Percentiles rank a stretch among this genome's conserved stretches.
phyloP scores from a whole-genome alignment of 2,888 invertebrate species.

The Xestia xanthographa region DNA sequence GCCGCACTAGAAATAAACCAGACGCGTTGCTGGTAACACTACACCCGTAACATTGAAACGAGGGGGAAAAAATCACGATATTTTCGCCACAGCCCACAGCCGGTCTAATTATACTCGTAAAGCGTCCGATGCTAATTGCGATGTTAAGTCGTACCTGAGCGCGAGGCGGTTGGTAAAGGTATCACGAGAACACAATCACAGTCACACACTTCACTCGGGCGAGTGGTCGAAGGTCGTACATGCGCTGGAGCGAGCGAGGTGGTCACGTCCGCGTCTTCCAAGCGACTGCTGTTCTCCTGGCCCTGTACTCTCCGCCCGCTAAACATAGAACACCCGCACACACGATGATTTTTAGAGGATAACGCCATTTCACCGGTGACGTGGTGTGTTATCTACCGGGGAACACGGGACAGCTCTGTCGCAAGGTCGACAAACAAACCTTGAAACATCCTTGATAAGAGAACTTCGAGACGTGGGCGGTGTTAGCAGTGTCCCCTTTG shows the following conservation, averaged over 20 bases:
- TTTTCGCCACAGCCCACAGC: conserved; percentile 71
- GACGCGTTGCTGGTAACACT: conserved; percentile 86
- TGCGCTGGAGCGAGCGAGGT: conserved; percentile 87
- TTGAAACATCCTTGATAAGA: conserved; percentile 68
- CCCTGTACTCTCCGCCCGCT: conserved; percentile 77
- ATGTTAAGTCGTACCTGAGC: conserved; percentile 73
- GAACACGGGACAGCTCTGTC: conserved; percentile 67
- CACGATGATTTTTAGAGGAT: conserved; percentile 76
- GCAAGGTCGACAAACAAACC: conserved; percentile 87
- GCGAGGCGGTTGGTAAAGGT: conserved; percentile 70
- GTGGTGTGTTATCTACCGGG: conserved; percentile 67
- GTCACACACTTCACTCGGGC: conserved; percentile 89
- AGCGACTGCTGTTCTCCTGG: conserved; percentile 84
- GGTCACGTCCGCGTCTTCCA: conserved; percentile 88
- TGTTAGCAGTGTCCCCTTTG: conserved; percentile 17
- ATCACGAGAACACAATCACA: conserved; percentile 86
- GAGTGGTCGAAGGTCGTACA: conserved; percentile 87
- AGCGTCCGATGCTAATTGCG: conserved; percentile 68
- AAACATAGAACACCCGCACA: conserved; percentile 81
- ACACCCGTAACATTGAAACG: conserved; percentile 85
- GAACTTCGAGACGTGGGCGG: conserved; percentile 53
- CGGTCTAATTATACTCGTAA: conserved; percentile 70
- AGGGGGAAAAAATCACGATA: conserved; percentile 74
- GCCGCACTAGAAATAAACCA: conserved; percentile 86
- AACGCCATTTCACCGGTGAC: conserved; percentile 81